Conservation (phyloP, 2,888 invertebrate genomes). For the Catocala sponsa region DNA sequence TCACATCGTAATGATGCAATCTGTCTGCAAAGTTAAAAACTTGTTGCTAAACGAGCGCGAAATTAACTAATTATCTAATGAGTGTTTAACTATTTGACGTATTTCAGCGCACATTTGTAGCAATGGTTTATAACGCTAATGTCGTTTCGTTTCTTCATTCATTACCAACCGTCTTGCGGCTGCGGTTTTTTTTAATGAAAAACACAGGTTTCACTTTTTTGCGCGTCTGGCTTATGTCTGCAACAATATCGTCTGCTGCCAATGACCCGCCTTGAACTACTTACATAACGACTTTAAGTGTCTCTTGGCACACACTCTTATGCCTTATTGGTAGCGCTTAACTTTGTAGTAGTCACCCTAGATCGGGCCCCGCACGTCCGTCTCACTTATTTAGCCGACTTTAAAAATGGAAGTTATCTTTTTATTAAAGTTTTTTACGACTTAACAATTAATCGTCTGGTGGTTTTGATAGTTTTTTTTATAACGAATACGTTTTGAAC, state of each 20-base stretch:
- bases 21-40: conserved; percentile 19
- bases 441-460: conserved; percentile 41
- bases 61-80: conserved; percentile 33
- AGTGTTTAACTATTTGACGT: conserved; percentile 26
- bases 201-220: conserved; percentile 85
- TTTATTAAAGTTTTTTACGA: conserved; percentile 45
- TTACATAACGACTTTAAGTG: conserved; percentile 71
- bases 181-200: conserved; percentile 64
- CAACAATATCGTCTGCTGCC: conserved; percentile 74
- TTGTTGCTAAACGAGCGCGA: conserved; percentile 26
- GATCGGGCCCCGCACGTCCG: conserved; percentile 51
- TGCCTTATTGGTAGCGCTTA: conserved; percentile 55
- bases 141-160: conserved; percentile 50
- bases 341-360: conserved; percentile 51
- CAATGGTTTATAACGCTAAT: conserved; percentile 31
- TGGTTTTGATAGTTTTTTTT: conserved; percentile 42
- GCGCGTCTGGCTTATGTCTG: conserved; percentile 83
- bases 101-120: conserved; percentile 32
- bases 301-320: conserved; percentile 57
- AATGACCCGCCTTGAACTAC: conserved; percentile 85
- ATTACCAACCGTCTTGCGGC: conserved; percentile 43
- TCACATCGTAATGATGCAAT: conserved; percentile 21
- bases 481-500: conserved; percentile 20
- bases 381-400: conserved; percentile 41
- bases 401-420: conserved; percentile 41